Evolutionary conservation across 2,888 invertebrate species (phyloP).

Genomic region (Thera obeliscata): DNA sequence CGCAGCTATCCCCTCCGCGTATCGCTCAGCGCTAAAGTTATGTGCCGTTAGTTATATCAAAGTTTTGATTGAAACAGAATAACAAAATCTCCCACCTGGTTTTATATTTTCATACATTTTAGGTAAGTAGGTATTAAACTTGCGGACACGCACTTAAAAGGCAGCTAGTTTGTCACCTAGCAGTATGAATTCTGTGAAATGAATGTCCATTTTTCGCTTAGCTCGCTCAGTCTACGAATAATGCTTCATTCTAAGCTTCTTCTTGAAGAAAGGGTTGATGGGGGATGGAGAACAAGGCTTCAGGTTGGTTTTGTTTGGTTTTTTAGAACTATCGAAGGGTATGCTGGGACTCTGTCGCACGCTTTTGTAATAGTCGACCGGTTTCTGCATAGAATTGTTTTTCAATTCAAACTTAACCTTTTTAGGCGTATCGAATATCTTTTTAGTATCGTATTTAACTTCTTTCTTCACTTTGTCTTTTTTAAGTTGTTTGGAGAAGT

Average conservation of each 20-base stretch:
- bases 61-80: no score
- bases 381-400: conserved; percentile 88
- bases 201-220: conserved; percentile 5
- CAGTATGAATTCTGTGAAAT: no score
- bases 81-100: no score
- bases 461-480: conserved; percentile 39
- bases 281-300: conserved; percentile 89
- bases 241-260: conserved; percentile 63
- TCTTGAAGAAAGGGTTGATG: conserved; percentile 91
- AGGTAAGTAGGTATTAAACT: no score
- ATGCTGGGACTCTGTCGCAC: conserved; percentile 89
- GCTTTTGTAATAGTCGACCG: conserved; percentile 89
- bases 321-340: conserved; percentile 89
- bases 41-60: no score
- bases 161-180: no score
- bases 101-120: no score
- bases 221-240: not conserved
- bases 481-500: conserved; percentile 56
- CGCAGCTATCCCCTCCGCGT: no score
- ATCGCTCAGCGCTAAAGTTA: no score
- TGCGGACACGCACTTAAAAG: no score
- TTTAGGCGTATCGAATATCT: conserved; percentile 74
- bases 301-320: conserved; percentile 89
- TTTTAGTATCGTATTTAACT: conserved; percentile 16
- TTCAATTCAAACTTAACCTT: conserved; percentile 90